These are phyloP conservation scores for Microvelia longipes DNA, from an alignment of 1,140 invertebrate genomes.

Conservation along the genomic window DNA sequence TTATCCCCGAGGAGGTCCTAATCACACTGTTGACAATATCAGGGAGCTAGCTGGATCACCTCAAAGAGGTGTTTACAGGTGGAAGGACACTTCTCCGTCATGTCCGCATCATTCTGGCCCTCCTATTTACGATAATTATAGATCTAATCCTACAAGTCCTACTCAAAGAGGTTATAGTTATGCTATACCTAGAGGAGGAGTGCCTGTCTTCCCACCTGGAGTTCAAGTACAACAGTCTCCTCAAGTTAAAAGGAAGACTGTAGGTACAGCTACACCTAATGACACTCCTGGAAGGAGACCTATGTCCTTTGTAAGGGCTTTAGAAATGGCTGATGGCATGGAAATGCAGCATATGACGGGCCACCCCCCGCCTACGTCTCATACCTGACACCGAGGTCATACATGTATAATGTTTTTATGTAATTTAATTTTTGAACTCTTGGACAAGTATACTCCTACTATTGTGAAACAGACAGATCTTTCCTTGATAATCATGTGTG, in stretches of 20 bases:
- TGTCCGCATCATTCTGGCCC: slow-evolving; percentile 27
- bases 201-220: slow-evolving; percentile 46
- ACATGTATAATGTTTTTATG: background rate
- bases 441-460: background rate
- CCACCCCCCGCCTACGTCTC: background rate
- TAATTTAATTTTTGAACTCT: background rate
- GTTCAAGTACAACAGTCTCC: slow-evolving; percentile 39
- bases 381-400: background rate
- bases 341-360: slow-evolving; percentile 37
- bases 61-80: slow-evolving; percentile 65
- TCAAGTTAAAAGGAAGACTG: slow-evolving; percentile 44
- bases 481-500: background rate
- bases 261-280: slow-evolving; percentile 31
- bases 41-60: slow-evolving; percentile 68
- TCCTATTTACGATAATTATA: slow-evolving; percentile 31
- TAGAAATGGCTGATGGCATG: slow-evolving; percentile 77
- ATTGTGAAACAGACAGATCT: background rate
- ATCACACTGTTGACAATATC: slow-evolving; percentile 42
- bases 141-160: slow-evolving; percentile 61
- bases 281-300: slow-evolving; percentile 45
- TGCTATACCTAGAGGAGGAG: slow-evolving; percentile 38
- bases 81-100: slow-evolving; percentile 56
- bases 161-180: slow-evolving; percentile 40
- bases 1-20: slow-evolving; percentile 29
- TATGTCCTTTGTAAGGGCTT: slow-evolving; percentile 79